phyloP scores from a whole-genome alignment of 2,888 invertebrate genomes.

The Eristalis arbustorum region DNA sequence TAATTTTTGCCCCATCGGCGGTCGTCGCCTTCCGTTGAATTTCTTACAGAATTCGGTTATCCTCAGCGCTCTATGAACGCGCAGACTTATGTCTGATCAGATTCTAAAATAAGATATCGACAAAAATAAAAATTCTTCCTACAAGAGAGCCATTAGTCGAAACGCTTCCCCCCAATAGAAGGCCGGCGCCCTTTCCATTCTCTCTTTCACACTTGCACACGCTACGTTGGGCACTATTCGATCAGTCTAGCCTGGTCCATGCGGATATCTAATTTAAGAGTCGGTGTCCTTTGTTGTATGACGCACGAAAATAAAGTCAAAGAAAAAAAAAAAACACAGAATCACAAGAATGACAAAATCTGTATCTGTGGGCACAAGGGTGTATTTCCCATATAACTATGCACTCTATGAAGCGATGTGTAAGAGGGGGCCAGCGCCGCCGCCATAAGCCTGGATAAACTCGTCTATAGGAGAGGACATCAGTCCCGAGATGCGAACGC shows the following conservation, averaged over 20 bases:
- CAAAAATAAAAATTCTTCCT: constrained; percentile 56
- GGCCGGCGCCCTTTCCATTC: constrained; percentile 13
- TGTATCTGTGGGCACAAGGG: neutral
- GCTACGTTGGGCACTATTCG: constrained; percentile 13
- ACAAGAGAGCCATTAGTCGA: constrained; percentile 36
- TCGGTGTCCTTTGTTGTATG: constrained; percentile 60
- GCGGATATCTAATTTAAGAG: constrained; percentile 66
- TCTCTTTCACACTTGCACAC: constrained; percentile 12
- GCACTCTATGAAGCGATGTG: neutral
- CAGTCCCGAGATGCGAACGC: constrained; percentile 24
- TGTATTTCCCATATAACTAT: constrained; percentile 32
- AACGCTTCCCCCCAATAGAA: neutral
- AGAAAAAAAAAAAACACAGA: neutral
- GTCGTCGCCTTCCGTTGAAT: constrained; percentile 43
- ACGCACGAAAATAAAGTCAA: neutral
- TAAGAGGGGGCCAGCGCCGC: constrained; percentile 13
- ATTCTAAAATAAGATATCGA: constrained; percentile 68
- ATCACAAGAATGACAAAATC: constrained; percentile 36
- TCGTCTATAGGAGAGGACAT: constrained; percentile 14
- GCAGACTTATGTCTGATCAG: constrained; percentile 65
- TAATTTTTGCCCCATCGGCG: constrained; percentile 40
- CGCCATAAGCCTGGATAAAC: constrained; percentile 48
- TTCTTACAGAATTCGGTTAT: constrained; percentile 44
- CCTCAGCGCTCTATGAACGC: constrained; percentile 20
- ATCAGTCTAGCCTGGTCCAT: constrained; percentile 57